Base-by-base conservation (phyloP, 2,888 invertebrate species). In the Pandemis corylana region DNA sequence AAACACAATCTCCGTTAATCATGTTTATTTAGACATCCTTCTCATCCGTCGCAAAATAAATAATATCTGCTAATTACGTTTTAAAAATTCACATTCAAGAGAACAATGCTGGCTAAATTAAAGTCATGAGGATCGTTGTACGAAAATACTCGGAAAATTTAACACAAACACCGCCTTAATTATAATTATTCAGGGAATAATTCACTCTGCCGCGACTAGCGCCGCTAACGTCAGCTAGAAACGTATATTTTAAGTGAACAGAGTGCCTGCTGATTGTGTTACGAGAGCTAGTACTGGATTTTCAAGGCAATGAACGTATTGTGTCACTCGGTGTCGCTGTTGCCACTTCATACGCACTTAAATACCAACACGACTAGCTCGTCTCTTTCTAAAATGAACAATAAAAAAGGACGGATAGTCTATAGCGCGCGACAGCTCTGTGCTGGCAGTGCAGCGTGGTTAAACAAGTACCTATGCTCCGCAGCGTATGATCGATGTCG, bases 111-210 rank as follows among this genome's bases (percentile, higher is more conserved):
- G 7, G 41, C 12, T 51, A 61, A 42, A 64, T 73, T 64, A 59
- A 68, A 65, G 12, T 67, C 59, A 67, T 28, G 51, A 51, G 12
- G 59, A 68, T 68, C 13, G 62, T 63, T 42, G 44, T 41, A 56
- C 5, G 44, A 68, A 68, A 68, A 61, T 66, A 69, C 61, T 62
- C 28, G 15, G 36, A 28, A 41, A 66, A 70, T 74, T 69, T 69
- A 61, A 74, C 61, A 70, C 64, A 74, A 70, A 70, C 74, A 66
- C 4, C 20, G 66, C 44, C 49, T 42, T 44, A 59, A 69, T 69
- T 59, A 69, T 69, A 51, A 73, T 69, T 65, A 73, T 69, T 73
- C 73, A 65, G 64, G 49, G 65, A 59, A 69, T 61, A 69, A 41
- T 49, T 15, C 53, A 53, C 42, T 20, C 13, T 7, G 61, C 13